These are phyloP conservation scores for Corvus cornix DNA, from an alignment of 2,113 vertebrate species.

Conservation along the genomic window DNA sequence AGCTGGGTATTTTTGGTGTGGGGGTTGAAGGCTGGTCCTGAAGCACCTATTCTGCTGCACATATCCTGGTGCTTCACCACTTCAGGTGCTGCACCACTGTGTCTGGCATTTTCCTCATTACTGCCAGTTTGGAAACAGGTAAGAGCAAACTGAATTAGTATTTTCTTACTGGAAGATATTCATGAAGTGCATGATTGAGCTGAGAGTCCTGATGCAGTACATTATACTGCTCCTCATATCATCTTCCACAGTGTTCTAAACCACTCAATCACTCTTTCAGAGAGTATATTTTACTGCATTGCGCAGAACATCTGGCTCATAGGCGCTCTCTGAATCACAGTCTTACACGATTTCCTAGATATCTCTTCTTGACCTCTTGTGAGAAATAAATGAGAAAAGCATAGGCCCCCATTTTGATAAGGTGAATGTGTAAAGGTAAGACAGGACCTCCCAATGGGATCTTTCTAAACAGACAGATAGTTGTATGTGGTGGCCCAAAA, in stretches of 20 bases:
- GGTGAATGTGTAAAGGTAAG: neutral
- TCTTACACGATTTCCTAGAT: neutral
- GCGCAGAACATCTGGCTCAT: neutral
- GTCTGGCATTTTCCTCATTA: neutral
- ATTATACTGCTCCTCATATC: neutral
- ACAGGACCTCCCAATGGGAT: neutral
- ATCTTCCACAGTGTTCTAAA: neutral
- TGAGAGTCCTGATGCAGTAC: neutral
- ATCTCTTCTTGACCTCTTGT: fast-evolving
- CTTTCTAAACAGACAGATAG: neutral
- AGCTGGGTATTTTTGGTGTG: neutral
- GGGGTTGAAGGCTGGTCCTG: neutral
- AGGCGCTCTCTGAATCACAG: neutral
- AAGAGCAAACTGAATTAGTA: neutral
- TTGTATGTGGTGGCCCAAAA: neutral
- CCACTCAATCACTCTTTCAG: neutral
- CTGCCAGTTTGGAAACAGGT: neutral
- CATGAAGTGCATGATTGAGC: neutral
- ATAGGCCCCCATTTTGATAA: neutral
- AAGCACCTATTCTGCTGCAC: neutral
- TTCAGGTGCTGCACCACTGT: neutral
- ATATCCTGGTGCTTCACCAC: neutral
- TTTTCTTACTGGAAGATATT: neutral
- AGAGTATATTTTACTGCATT: neutral
- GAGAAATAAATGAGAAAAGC: neutral